Evolutionary conservation across 2,113 vertebrate species (phyloP).

Genomic region (Elgaria multicarinata): DNA sequence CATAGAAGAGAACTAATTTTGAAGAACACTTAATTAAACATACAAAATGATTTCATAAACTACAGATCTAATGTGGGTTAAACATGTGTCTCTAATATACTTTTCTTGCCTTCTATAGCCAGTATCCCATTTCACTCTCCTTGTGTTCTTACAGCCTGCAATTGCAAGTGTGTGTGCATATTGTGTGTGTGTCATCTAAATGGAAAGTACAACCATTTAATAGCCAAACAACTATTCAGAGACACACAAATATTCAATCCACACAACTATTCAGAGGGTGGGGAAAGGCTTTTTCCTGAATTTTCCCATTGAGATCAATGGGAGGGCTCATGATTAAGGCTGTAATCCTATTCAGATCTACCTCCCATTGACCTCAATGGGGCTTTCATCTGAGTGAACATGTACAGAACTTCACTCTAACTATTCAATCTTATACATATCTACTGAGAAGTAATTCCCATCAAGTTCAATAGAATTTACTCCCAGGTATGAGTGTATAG

Average conservation of each 20-base stretch:
- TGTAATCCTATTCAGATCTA: not conserved
- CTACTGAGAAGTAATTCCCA: not conserved
- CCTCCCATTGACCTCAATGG: not conserved
- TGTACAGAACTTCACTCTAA: not conserved
- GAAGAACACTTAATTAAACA: not conserved
- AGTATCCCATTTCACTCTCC: not conserved
- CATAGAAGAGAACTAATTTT: not conserved
- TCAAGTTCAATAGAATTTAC: not conserved
- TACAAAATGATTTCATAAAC: not conserved
- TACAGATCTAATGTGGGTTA: not conserved
- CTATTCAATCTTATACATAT: not conserved
- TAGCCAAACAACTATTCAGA: conserved; percentile 32
- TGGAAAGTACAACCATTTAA: conserved; percentile 10
- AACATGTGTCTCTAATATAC: not conserved
- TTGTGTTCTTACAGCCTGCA: conserved; percentile 2
- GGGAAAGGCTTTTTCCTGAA: not conserved
- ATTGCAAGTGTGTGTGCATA: not conserved
- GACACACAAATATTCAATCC: too few species aligned
- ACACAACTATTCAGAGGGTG: not conserved
- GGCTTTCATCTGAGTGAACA: not conserved
- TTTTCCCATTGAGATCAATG: conserved; percentile 41
- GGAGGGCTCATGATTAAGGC: not conserved
- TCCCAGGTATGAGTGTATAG: not conserved
- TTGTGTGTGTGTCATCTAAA: not conserved
- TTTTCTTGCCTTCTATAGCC: not conserved